Conservation (phyloP, 2,888 invertebrate genomes). For the Eristalis pertinax region DNA sequence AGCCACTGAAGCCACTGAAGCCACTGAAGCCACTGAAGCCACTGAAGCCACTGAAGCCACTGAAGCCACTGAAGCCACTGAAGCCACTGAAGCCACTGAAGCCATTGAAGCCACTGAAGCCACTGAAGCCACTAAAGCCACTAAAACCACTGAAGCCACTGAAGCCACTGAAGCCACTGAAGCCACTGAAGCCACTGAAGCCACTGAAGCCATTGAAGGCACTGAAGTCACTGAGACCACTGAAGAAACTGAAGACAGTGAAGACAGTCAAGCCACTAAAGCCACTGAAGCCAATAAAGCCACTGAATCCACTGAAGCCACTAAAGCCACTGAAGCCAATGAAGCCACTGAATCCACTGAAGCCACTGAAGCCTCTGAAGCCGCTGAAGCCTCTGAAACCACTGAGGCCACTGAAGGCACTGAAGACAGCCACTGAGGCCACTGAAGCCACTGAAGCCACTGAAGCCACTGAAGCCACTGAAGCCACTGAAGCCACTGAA, state of each 20-base stretch:
- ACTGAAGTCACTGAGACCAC: not conserved
- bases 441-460: not conserved
- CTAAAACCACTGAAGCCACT: not conserved
- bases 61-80: too few relatives aligned
- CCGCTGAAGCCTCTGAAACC: not conserved
- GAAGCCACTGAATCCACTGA: too few relatives aligned
- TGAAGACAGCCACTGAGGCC: not conserved
- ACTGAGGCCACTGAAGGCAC: not conserved
- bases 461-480: not conserved
- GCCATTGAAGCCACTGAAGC: not conserved
- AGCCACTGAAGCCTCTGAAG: not conserved
- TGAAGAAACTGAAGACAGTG: not conserved
- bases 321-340: too few relatives aligned
- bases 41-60: too few relatives aligned
- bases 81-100: too few relatives aligned
- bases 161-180: not conserved
- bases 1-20: too few relatives aligned
- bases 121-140: not conserved
- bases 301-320: too few relatives aligned
- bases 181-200: not conserved
- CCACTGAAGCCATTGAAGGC: not conserved
- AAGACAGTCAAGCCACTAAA: not conserved
- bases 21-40: too few relatives aligned
- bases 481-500: too few relatives aligned
- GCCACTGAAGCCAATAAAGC: too few relatives aligned